Evolutionary conservation across 2,113 vertebrate species (phyloP), one percentile per base, ranked within the genome.

Genomic region (Aspiorhynchus laticeps): DNA sequence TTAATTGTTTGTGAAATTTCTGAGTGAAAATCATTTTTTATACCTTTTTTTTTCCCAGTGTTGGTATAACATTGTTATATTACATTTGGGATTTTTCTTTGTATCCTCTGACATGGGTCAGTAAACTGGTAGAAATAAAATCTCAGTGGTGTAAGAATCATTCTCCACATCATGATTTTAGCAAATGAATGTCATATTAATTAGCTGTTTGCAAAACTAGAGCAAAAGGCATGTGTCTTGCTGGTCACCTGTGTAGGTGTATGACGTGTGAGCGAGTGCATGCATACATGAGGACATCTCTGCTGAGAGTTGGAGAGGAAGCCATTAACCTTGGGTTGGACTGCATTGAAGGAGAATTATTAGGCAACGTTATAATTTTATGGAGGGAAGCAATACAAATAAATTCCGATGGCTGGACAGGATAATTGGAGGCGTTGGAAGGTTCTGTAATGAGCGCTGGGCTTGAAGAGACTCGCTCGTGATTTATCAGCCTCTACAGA

Each of bases 361-460:
- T 93, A 95, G 90, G 92, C 93, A 93, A 94, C 94, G 93, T 95
- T 95, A 92, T 94, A 94, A 95, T 94, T 96, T 95, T 95, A 95
- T 95, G 92, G 93, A 88, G 90, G 91, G 90, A 92, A 92, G 93
- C 88, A 88, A 92, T 89, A 91, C 93, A 95, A 94, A 96, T 95
- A 95, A 94, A 95, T 95, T 94, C 90, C 67, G 65, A 93, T 78
- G 91, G 89, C 85, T 91, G 93, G 94, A 94, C 93, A 94, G 94
- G 91, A 93, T 95, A 95, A 95, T 95, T 94, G 94, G 92, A 95
- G 92, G 88, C 86, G 85, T 76, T 88, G 87, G 77, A 83, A 88
- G 87, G 93, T 91, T 91, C 90, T 48, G 91, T 95, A 95, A 95
- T 94, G 92, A 93, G 93, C 92, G 90, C 91, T 87, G 89, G 92